Percentiles rank a stretch among this genome's conserved stretches.
Evolutionary conservation across 2,888 invertebrate species (phyloP).

Genomic region (Dryocosmus kuriphilus): DNA sequence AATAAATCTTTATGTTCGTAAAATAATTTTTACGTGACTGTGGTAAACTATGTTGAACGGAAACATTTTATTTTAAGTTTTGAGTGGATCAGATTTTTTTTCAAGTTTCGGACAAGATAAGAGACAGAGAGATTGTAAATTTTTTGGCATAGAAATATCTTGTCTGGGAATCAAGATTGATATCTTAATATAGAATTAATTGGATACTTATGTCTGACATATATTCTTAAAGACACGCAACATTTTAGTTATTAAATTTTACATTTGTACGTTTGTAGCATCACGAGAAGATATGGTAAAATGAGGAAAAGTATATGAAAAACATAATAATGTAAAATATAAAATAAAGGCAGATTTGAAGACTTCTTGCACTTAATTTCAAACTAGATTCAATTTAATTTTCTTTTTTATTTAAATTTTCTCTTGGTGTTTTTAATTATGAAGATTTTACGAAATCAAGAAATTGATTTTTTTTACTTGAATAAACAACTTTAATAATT

Average conservation of each 20-base stretch:
- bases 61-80: neutral
- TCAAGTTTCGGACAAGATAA: neutral
- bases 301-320: no score
- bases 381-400: no score
- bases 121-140: neutral
- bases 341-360: no score
- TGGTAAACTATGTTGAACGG: neutral
- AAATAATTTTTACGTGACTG: neutral
- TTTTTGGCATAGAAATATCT: neutral
- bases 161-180: neutral
- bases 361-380: no score
- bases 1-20: neutral
- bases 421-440: no score
- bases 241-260: neutral
- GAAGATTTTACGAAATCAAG: no score
- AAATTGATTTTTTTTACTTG: no score
- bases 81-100: neutral
- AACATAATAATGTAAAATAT: no score
- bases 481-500: no score
- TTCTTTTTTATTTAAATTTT: no score
- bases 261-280: neutral
- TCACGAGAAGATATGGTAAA: neutral
- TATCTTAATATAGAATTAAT: constrained; percentile 17
- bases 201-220: constrained; percentile 5
- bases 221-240: constrained; percentile 12